These are phyloP conservation scores for Tuta absoluta DNA, from an alignment of 2,888 invertebrate species.

Conservation along the genomic window DNA sequence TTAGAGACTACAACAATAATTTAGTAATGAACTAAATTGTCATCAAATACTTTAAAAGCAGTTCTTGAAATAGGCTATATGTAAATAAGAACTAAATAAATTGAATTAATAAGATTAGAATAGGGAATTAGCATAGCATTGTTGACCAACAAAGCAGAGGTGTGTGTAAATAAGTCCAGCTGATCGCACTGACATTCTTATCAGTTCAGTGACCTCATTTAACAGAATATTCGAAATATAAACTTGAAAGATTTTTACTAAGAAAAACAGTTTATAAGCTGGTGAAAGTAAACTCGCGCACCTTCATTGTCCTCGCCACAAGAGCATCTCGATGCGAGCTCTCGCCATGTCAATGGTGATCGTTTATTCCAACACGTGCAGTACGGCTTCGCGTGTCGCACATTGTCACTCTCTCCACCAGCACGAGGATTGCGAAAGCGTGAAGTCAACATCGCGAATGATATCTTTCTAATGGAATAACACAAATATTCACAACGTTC, in stretches of 20 bases:
- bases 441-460: constrained; percentile 34
- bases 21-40: too few relatives aligned
- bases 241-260: neutral
- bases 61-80: neutral
- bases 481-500: constrained; percentile 17
- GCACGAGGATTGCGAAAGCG: constrained; percentile 25
- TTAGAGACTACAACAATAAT: too few relatives aligned
- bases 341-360: constrained; percentile 53
- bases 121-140: neutral
- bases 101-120: neutral
- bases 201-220: constrained; percentile 9
- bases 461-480: neutral
- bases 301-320: constrained; percentile 79
- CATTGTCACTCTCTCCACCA: constrained; percentile 35
- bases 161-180: neutral
- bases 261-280: neutral
- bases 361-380: constrained; percentile 63
- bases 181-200: neutral
- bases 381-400: constrained; percentile 53
- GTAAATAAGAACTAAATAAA: neutral
- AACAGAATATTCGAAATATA: neutral
- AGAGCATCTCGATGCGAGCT: constrained; percentile 57
- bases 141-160: neutral
- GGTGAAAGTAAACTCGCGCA: constrained; percentile 37
- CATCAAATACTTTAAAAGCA: too few relatives aligned